Base-by-base conservation (phyloP, 2,113 vertebrate species). In the Lagopus muta region DNA sequence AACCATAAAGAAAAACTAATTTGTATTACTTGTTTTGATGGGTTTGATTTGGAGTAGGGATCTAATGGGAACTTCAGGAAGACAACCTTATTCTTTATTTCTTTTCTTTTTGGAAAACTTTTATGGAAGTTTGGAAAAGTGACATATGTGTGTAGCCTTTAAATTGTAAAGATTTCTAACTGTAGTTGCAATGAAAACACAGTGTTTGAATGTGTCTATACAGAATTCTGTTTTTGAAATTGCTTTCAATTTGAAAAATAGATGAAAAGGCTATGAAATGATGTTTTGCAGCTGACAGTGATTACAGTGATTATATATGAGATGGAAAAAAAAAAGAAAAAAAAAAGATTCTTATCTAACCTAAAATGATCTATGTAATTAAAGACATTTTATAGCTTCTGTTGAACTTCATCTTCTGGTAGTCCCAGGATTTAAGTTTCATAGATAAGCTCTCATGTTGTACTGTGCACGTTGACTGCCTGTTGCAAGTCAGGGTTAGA, bases 101-200 rank as follows among this genome's bases (percentile, higher is more conserved):
- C 24, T 90, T 81, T 88, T 60, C 22, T 79, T 91, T 92, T 89
- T 21, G 64, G 75, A 95, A 85, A 81, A 32, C 74, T 64, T 43
- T 82, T 55, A 47, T 66, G 42, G 82, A 89, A 80, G 73, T 93
- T 96, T 95, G 83, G n/a, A 67, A 95, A 90, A 89, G 45, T 78
- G 54, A 43, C n/a, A 9, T 86, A 86, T 1, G 2, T 92, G 52
- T 90, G 72, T 40, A 86, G 24, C 62, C 69, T 88, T 97, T 94
- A 76, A 70, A 89, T 66, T 71, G 64, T 64, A 81, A 79, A 30
- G 43, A 86, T 88, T 96, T 96, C 92, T 93, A 91, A 95, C 67
- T 76, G 95, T 64, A 95, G 92, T 95, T 96, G 90, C 87, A 92
- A 88, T 95, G 95, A 95, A 96, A 96, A 95, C 92, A 93, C 85